Evolutionary conservation across 1,140 invertebrate genomes (phyloP).

Genomic region (Micrasema longulum): DNA sequence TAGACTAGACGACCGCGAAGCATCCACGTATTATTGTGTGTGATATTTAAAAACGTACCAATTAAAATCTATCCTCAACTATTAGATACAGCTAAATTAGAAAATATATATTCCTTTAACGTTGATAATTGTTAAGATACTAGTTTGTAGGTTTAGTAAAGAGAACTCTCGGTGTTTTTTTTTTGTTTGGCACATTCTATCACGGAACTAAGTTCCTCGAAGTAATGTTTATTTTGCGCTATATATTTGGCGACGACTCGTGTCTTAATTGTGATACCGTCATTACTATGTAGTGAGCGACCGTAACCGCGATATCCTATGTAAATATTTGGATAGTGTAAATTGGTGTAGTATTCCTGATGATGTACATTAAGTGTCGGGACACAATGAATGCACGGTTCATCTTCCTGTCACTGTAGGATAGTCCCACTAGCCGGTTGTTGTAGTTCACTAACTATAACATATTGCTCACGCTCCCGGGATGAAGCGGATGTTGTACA

Average conservation of each 20-base stretch:
- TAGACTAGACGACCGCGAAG: too few relatives aligned
- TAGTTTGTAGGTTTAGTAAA: slow-evolving; percentile 29
- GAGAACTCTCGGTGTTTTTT: too few relatives aligned
- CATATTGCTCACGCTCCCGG: slow-evolving; percentile 59
- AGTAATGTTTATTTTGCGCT: slow-evolving; percentile 36
- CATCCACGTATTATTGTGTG: too few relatives aligned
- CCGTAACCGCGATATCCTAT: slow-evolving; percentile 37
- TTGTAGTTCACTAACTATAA: not conserved
- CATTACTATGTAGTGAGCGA: slow-evolving; percentile 47
- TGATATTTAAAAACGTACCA: too few relatives aligned
- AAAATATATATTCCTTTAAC: too few relatives aligned
- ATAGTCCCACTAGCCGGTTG: slow-evolving; percentile 44
- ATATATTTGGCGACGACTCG: slow-evolving; percentile 50
- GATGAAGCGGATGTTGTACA: too few relatives aligned
- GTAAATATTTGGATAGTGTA: slow-evolving; percentile 48
- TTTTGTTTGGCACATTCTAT: too few relatives aligned
- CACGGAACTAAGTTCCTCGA: slow-evolving; percentile 39
- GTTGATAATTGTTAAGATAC: too few relatives aligned
- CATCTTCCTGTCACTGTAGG: slow-evolving; percentile 55
- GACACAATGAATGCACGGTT: slow-evolving; percentile 55
- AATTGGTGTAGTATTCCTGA: slow-evolving; percentile 44
- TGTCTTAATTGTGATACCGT: slow-evolving; percentile 53
- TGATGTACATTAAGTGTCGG: slow-evolving; percentile 26
- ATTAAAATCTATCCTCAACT: too few relatives aligned
- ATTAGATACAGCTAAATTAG: too few relatives aligned